Conservation (phyloP, 2,888 invertebrate species). For the Ormyrus nitidulus region DNA sequence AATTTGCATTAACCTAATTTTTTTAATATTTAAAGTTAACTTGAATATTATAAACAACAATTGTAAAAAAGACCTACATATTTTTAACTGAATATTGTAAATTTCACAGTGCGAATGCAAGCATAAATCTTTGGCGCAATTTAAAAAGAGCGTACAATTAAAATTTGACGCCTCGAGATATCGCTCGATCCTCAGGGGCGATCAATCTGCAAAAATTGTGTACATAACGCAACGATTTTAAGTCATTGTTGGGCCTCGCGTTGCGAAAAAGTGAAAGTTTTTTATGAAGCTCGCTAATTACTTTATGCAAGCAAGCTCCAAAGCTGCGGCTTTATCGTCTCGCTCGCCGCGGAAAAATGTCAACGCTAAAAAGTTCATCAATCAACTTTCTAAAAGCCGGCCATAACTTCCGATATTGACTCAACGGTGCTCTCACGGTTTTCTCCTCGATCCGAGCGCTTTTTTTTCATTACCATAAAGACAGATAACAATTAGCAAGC, state of each 20-base stretch:
- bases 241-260: slow-evolving; percentile 3
- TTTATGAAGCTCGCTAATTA: slow-evolving; percentile 16
- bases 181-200: no score
- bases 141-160: no score
- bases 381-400: slow-evolving; percentile 29
- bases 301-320: slow-evolving; percentile 17
- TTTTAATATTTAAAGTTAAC: no score
- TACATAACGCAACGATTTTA: neutral
- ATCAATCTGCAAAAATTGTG: neutral
- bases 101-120: no score
- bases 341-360: neutral
- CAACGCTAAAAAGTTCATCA: slow-evolving; percentile 25
- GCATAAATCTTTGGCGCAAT: no score
- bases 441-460: neutral
- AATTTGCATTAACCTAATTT: no score
- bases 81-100: no score
- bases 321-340: neutral
- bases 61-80: no score
- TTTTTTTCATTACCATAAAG: neutral
- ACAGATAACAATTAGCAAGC: neutral
- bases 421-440: neutral
- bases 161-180: no score
- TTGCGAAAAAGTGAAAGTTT: slow-evolving; percentile 27
- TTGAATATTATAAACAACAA: no score
- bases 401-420: slow-evolving; percentile 8